phyloP scores from a whole-genome alignment of 53 echinoderm and acorn worm genomes.

The Arbacia lixula region DNA sequence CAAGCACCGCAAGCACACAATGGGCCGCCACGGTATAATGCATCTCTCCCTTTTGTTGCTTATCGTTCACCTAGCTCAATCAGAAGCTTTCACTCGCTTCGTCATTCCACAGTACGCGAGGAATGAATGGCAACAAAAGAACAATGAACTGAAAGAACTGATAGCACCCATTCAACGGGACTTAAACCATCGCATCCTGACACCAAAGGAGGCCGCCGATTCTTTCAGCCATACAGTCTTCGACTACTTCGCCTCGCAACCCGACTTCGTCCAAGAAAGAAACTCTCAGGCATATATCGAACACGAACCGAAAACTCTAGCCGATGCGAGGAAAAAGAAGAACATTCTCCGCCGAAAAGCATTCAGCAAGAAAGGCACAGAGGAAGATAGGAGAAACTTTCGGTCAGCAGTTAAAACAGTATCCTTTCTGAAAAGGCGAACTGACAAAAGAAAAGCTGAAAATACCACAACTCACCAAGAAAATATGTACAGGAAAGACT shows the following conservation, averaged over 20 bases:
- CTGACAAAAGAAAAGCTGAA: not conserved
- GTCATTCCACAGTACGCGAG: not conserved
- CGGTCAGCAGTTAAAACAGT: constrained; percentile 32
- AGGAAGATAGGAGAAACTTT: constrained; percentile 40
- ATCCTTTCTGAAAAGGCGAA: constrained; percentile 14
- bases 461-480: constrained; percentile 5
- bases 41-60: not conserved
- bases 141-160: constrained; percentile 12
- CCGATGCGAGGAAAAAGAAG: constrained; percentile 48
- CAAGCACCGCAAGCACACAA: no score
- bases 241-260: constrained; percentile 32
- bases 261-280: constrained; percentile 6
- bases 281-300: constrained; percentile 13
- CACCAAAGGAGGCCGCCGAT: constrained; percentile 12
- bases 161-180: constrained; percentile 6
- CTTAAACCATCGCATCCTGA: not conserved
- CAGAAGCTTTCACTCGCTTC: constrained; percentile 27
- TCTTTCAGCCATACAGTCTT: constrained; percentile 5
- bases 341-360: constrained; percentile 11
- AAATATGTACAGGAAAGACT: constrained; percentile 8
- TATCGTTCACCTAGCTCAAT: not conserved
- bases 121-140: constrained; percentile 2
- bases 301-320: constrained; percentile 38
- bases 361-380: constrained; percentile 15
- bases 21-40: not conserved